Conservation (phyloP, 2,797 vertebrate genomes). For the Poecilia picta region DNA sequence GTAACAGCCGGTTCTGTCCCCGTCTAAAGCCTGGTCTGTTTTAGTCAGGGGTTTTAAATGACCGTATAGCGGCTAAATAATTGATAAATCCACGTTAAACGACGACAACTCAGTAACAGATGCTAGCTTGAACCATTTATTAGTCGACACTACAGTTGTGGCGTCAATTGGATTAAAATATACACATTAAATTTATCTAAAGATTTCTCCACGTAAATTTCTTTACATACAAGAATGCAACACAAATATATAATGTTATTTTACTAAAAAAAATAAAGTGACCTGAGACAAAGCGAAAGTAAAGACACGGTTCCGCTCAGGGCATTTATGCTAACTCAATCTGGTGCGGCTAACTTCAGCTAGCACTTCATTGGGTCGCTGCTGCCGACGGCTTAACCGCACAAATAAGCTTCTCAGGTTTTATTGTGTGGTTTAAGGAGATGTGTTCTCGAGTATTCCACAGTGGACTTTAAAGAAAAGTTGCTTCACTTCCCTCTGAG, state of each 20-base stretch:
- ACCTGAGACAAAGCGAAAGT: slow-evolving; percentile 61
- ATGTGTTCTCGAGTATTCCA: accelerated
- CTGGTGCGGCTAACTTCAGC: slow-evolving; percentile 19
- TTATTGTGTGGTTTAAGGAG: neutral
- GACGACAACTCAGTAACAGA: neutral
- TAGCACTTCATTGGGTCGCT: slow-evolving; percentile 21
- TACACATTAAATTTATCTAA: neutral
- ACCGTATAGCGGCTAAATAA: slow-evolving; percentile 61
- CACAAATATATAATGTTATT: neutral
- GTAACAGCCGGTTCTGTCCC: neutral
- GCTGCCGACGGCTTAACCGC: neutral
- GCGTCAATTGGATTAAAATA: neutral
- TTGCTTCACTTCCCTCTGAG: accelerated
- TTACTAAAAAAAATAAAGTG: neutral
- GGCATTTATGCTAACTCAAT: slow-evolving; percentile 32
- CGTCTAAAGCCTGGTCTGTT: slow-evolving; percentile 2
- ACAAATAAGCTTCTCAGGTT: neutral
- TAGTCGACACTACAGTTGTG: neutral
- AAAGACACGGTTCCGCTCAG: slow-evolving; percentile 13
- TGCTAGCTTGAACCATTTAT: neutral
- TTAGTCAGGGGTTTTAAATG: slow-evolving; percentile 42
- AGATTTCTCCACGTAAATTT: no score
- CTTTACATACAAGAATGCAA: no score
- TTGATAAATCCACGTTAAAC: slow-evolving; percentile 27
- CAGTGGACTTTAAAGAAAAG: neutral